Evolutionary conservation across 2,113 vertebrate species (phyloP).

Genomic region (Phodopus roborovskii): DNA sequence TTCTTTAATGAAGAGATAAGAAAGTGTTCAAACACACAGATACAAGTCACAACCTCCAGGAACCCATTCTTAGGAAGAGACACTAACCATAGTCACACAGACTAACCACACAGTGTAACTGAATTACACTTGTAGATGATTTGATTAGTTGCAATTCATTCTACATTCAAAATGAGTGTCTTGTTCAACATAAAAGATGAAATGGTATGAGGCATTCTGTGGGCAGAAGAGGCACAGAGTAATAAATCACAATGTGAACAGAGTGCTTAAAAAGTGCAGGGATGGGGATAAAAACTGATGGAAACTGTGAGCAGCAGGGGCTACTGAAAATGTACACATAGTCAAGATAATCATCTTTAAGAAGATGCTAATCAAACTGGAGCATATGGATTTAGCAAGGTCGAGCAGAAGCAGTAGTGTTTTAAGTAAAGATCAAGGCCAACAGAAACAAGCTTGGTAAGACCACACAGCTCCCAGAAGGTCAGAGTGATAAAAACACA

Average conservation of each 20-base stretch:
- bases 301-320: neutral
- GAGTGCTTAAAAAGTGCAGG: neutral
- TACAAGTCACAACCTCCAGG: neutral
- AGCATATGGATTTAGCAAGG: neutral
- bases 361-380: neutral
- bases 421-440: neutral
- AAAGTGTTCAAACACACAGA: neutral
- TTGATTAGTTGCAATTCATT: slow-evolving; percentile 24
- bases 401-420: neutral
- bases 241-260: neutral
- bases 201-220: neutral
- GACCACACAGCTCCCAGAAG: neutral
- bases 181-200: neutral
- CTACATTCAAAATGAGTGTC: neutral
- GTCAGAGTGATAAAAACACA: neutral
- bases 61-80: neutral
- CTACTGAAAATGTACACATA: neutral
- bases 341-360: neutral
- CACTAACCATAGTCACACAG: neutral
- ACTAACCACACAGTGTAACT: slow-evolving; percentile 3
- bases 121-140: slow-evolving; percentile 36
- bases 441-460: neutral
- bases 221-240: too few species aligned
- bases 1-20: neutral
- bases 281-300: neutral